Percentiles rank a stretch among this genome's conserved stretches.
These are phyloP conservation scores for Anisognathus igniventris DNA, from an alignment of 2,797 vertebrate species.

Conservation along the genomic window DNA sequence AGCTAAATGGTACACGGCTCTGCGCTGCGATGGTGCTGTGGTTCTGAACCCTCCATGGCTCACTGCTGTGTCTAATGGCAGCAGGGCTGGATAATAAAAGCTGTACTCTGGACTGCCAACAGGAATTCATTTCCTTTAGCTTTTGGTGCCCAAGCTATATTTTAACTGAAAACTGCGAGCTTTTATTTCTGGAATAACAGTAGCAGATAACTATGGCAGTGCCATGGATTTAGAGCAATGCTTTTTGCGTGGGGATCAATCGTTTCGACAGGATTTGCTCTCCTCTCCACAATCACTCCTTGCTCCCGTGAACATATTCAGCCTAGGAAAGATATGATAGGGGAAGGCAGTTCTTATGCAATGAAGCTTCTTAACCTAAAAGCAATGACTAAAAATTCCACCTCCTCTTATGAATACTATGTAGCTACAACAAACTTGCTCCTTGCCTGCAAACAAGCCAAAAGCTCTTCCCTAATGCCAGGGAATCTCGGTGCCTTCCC, in stretches of 20 bases:
- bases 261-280: neutral
- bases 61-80: neutral
- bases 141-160: neutral
- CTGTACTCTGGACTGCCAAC: neutral
- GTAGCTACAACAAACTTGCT: neutral
- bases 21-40: rapidly evolving
- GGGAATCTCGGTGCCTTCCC: neutral
- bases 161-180: neutral
- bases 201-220: neutral
- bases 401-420: neutral
- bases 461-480: neutral
- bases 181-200: conserved; percentile 19
- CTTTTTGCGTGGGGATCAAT: neutral
- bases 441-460: neutral
- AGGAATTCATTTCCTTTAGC: conserved; percentile 15
- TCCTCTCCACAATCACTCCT: neutral
- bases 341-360: neutral
- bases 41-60: neutral
- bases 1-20: neutral
- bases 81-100: neutral
- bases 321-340: neutral
- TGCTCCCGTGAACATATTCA: neutral
- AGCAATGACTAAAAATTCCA: neutral
- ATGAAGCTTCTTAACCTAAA: neutral
- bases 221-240: neutral